A percentile compares a stretch with the other conserved stretches of the same genome.
These are phyloP conservation scores for Diadophis punctatus DNA, from an alignment of 2,113 vertebrate species.

Conservation along the genomic window DNA sequence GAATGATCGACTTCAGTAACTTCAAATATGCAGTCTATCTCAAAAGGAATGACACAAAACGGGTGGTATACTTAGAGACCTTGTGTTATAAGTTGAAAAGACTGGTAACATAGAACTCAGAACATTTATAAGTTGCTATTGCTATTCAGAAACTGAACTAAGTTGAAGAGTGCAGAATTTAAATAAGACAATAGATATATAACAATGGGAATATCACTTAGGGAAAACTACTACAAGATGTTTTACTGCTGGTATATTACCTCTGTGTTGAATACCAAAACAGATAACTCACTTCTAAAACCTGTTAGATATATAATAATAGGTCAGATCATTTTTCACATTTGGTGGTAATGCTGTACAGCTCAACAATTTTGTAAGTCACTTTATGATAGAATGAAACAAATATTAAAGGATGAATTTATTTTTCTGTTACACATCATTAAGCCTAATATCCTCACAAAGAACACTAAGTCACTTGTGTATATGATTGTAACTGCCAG, in stretches of 20 bases:
- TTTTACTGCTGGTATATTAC: not conserved
- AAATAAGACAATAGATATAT: not conserved
- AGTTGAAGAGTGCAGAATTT: not conserved
- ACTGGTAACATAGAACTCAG: not conserved
- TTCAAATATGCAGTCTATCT: not conserved
- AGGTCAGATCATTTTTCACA: not conserved
- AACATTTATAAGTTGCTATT: not conserved
- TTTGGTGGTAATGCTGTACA: not conserved
- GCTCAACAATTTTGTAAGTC: not conserved
- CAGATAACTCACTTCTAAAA: not conserved
- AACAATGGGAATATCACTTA: not conserved
- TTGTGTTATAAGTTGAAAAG: not conserved
- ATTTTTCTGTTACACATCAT: not conserved
- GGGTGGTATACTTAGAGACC: not conserved
- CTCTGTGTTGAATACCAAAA: not conserved
- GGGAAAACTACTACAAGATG: not conserved
- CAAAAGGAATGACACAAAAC: not conserved
- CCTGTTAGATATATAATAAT: not conserved
- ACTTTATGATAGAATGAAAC: not conserved
- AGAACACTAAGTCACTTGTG: not conserved
- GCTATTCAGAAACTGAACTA: not conserved
- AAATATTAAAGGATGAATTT: not conserved
- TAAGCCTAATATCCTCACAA: not conserved
- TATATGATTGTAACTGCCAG: not conserved
- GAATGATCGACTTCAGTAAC: not conserved